Evolutionary conservation across 2,888 invertebrate genomes (phyloP).

Genomic region (Perdita meconis): DNA sequence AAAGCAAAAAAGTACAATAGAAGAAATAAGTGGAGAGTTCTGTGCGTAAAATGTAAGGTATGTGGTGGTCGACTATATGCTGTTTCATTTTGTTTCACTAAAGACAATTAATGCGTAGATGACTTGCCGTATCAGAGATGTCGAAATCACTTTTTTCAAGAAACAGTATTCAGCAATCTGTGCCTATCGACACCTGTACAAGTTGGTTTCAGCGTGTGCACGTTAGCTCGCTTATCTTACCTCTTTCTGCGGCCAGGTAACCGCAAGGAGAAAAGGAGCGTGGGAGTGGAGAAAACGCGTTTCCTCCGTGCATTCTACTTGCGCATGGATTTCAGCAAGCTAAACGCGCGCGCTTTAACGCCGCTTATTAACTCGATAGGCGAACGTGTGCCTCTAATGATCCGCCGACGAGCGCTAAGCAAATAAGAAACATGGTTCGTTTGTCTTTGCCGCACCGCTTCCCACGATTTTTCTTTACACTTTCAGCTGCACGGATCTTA

Average conservation of each 20-base stretch:
- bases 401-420: conserved; percentile 47
- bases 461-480: conserved; percentile 41
- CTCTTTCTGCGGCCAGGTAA: conserved; percentile 33
- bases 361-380: conserved; percentile 61
- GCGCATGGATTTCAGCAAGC: conserved; percentile 61
- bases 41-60: too few relatives aligned
- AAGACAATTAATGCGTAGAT: too few relatives aligned
- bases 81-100: too few relatives aligned
- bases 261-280: conserved; percentile 45
- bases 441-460: conserved; percentile 32
- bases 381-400: conserved; percentile 56
- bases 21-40: too few relatives aligned
- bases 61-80: too few relatives aligned
- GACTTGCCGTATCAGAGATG: conserved; percentile 42
- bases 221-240: conserved; percentile 39
- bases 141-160: conserved; percentile 50
- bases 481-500: conserved; percentile 4
- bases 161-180: conserved; percentile 52
- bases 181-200: conserved; percentile 55
- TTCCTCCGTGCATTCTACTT: conserved; percentile 60
- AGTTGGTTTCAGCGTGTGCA: conserved; percentile 49
- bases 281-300: conserved; percentile 66
- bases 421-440: conserved; percentile 42
- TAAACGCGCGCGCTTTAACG: conserved; percentile 25
- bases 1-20: too few relatives aligned